A percentile compares a stretch with the other conserved stretches of the same genome.
Conservation (phyloP, 2,797 vertebrate species). For the Sphenodon punctatus region DNA sequence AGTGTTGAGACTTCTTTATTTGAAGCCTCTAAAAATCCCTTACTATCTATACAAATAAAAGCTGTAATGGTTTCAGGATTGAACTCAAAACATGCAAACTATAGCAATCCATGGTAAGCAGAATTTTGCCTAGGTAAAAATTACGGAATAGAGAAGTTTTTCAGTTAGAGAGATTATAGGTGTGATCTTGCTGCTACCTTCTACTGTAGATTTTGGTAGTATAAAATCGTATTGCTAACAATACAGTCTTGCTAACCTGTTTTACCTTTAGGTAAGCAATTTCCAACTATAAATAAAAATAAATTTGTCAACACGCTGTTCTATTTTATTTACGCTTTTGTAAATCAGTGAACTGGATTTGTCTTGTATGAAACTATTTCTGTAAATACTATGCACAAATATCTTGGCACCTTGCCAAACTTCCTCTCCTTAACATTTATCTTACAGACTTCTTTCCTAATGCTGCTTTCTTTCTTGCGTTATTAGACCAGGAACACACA, state of each 20-base stretch:
- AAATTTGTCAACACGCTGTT: too few species aligned
- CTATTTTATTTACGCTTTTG: too few species aligned
- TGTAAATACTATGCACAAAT: not conserved
- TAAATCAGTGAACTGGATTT: not conserved
- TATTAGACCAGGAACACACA: slow-evolving; percentile 68
- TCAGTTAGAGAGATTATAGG: not conserved
- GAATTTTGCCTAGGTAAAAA: not conserved
- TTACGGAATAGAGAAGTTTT: too few species aligned
- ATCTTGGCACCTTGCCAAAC: too few species aligned
- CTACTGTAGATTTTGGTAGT: not conserved
- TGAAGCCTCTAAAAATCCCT: not conserved
- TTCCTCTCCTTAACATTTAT: too few species aligned
- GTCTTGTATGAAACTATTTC: not conserved
- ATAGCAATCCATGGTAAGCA: not conserved
- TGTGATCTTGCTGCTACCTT: not conserved
- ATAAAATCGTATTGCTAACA: not conserved
- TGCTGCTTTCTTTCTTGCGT: not conserved
- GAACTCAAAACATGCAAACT: not conserved
- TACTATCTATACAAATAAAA: too few species aligned
- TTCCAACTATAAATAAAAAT: not conserved
- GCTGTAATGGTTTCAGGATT: too few species aligned
- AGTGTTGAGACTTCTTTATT: not conserved
- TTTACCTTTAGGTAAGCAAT: not conserved
- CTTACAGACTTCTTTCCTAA: not conserved
- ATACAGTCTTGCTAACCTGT: not conserved